Conservation (phyloP, 2,888 invertebrate genomes). For the Xanthostigma xanthostigma region DNA sequence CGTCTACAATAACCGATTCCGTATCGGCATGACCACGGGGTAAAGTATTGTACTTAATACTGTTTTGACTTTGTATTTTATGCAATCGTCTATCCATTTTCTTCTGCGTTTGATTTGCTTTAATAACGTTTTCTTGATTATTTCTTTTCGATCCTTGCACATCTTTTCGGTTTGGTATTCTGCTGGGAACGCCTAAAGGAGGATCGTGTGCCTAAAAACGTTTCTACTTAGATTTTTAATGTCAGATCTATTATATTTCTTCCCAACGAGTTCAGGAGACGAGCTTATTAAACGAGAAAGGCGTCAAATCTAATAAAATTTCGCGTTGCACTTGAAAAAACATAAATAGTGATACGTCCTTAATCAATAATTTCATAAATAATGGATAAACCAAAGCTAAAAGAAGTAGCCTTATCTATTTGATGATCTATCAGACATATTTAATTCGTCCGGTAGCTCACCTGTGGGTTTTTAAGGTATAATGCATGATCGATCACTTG, state of each 20-base stretch:
- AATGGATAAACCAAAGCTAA: constrained; percentile 3
- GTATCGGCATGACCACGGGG: not conserved
- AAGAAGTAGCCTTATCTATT: not conserved
- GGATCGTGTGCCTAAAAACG: not conserved
- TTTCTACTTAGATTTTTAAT: too few relatives aligned
- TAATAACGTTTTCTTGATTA: too few relatives aligned
- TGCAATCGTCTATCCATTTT: not conserved
- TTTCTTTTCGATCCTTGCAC: not conserved
- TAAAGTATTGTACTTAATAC: not conserved
- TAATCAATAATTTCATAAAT: too few relatives aligned
- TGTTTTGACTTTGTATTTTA: not conserved
- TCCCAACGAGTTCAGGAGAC: too few relatives aligned
- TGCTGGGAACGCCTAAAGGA: constrained; percentile 15
- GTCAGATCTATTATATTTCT: too few relatives aligned
- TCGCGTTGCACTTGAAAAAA: too few relatives aligned
- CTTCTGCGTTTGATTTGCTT: not conserved
- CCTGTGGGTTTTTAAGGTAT: constrained; percentile 30
- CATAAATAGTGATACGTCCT: too few relatives aligned
- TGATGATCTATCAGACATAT: not conserved
- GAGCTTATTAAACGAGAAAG: too few relatives aligned
- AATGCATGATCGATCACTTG: constrained; percentile 46
- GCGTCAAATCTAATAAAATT: too few relatives aligned
- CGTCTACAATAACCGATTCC: constrained; percentile 26
- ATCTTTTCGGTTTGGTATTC: not conserved
- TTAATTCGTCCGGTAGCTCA: constrained; percentile 11